Percentiles rank a stretch among this genome's conserved stretches.
Conservation (phyloP, 37 sponge, comb jelly and placozoan species). For the Chondrosia reniformis region DNA sequence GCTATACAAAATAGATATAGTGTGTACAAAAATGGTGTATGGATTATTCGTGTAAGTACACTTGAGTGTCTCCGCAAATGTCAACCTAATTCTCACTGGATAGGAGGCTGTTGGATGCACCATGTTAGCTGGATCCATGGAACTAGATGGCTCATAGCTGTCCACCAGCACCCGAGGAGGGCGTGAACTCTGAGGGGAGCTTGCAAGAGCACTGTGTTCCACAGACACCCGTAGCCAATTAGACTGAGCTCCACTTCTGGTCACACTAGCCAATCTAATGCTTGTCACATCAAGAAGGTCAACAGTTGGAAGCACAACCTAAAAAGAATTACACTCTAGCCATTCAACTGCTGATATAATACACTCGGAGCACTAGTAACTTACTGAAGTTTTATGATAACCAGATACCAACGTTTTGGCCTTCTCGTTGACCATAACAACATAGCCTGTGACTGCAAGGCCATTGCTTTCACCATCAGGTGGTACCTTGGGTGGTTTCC, state of each 20-base stretch:
- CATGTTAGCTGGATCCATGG: too few species aligned
- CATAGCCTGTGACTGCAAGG: conserved; percentile 33
- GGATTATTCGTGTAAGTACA: too few species aligned
- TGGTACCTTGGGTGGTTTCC: conserved; percentile 29
- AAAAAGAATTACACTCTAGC: too few species aligned
- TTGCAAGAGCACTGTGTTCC: background rate
- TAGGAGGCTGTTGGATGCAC: too few species aligned
- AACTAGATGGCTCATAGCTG: too few species aligned
- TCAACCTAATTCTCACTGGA: too few species aligned
- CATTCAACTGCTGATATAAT: background rate
- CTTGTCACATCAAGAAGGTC: background rate
- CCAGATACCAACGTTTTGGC: conserved; percentile 5
- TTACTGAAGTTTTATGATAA: conserved; percentile 12
- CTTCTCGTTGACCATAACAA: conserved; percentile 13
- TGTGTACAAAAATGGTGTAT: too few species aligned
- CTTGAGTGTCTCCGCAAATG: too few species aligned
- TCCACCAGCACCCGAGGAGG: too few species aligned
- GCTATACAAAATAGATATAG: too few species aligned
- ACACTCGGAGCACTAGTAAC: background rate
- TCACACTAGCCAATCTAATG: background rate
- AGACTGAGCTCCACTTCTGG: background rate
- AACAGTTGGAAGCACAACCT: background rate
- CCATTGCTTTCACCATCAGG: conserved; percentile 8
- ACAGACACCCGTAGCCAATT: conserved; percentile 14
- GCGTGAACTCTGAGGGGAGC: background rate